Evolutionary conservation across 30 jellyfish, hydroid and myxozoan species (phyloP).

Genomic region (Pelagia noctiluca): DNA sequence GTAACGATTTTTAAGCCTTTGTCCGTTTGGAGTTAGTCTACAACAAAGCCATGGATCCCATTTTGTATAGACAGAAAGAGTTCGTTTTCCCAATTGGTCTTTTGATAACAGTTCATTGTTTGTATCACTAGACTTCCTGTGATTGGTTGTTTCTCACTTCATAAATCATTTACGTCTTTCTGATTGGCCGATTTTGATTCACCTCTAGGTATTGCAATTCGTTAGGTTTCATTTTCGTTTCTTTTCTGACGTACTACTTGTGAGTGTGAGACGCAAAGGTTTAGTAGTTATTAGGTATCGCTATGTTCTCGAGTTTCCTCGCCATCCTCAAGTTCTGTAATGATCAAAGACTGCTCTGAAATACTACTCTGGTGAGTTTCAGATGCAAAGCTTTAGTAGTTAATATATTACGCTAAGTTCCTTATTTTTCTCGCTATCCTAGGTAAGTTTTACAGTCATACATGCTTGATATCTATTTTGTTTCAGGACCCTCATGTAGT

Average conservation of each 20-base stretch:
- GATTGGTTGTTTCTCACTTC: too few relatives aligned
- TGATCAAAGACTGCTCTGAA: neutral
- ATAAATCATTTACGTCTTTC: neutral
- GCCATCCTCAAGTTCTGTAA: neutral
- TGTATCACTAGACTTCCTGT: too few relatives aligned
- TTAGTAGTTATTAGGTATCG: neutral
- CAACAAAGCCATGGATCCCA: too few relatives aligned
- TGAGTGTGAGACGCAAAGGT: neutral
- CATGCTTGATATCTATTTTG: too few relatives aligned
- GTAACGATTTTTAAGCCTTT: too few relatives aligned
- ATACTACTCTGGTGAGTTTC: too few relatives aligned
- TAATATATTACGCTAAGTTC: neutral
- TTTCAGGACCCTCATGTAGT: slow-evolving; percentile 21
- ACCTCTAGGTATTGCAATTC: neutral
- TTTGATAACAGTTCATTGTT: too few relatives aligned
- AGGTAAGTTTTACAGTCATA: too few relatives aligned
- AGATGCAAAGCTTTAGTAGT: neutral
- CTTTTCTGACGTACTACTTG: neutral
- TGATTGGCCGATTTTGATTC: neutral
- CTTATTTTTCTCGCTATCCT: neutral
- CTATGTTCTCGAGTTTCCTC: neutral
- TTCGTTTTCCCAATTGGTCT: too few relatives aligned
- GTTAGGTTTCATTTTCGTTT: neutral
- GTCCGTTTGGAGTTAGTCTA: too few relatives aligned
- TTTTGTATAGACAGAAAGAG: too few relatives aligned